Evolutionary conservation across 2,797 vertebrate species (phyloP).

Genomic region (Phoeniculus purpureus): DNA sequence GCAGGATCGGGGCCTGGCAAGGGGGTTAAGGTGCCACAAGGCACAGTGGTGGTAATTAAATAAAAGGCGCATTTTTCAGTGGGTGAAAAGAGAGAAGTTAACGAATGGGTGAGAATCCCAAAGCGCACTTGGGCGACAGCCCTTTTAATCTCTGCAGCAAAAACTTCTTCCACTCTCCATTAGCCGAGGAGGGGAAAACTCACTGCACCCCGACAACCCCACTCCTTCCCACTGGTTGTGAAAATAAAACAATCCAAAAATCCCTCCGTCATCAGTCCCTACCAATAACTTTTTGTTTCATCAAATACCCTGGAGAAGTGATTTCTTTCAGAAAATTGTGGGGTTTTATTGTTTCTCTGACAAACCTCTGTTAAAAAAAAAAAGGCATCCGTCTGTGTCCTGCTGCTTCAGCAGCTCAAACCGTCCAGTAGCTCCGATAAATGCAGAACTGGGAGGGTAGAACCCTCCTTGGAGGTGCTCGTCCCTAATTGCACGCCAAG

Average conservation of each 20-base stretch:
- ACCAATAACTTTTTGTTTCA: neutral
- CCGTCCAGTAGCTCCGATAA: neutral
- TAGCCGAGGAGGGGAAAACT: neutral
- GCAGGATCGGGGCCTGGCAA: neutral
- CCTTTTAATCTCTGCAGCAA: neutral
- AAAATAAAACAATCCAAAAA: neutral
- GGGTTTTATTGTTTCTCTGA: neutral
- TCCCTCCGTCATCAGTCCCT: rapidly evolving
- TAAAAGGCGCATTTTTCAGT: neutral
- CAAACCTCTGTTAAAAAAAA: neutral
- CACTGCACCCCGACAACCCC: neutral
- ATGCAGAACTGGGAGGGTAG: neutral
- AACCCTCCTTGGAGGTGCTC: neutral
- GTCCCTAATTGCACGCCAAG: conserved; percentile 12
- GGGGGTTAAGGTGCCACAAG: neutral
- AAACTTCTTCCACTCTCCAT: neutral
- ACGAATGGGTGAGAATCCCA: neutral
- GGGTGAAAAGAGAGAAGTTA: neutral
- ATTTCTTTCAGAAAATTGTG: neutral
- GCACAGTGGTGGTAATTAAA: neutral
- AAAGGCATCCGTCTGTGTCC: neutral
- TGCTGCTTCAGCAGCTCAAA: neutral
- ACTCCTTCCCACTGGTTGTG: neutral
- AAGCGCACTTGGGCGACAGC: too few species aligned
- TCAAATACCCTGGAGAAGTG: neutral